Evolutionary conservation across 2,113 vertebrate genomes (phyloP).

Genomic region (Equus przewalskii): DNA sequence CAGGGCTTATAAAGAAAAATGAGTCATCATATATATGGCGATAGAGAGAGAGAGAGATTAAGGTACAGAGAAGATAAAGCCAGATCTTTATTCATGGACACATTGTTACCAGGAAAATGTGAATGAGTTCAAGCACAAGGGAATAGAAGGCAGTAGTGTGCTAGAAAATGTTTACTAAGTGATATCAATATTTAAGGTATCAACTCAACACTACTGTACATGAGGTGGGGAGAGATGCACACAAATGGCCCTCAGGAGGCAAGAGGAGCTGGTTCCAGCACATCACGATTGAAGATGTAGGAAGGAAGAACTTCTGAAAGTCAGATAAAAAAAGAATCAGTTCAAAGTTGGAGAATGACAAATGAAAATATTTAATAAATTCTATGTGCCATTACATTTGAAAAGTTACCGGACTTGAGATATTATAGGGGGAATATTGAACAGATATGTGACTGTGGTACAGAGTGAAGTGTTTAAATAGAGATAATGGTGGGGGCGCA

Average conservation of each 20-base stretch:
- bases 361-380: neutral
- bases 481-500: neutral
- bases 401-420: neutral
- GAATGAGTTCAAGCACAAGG: neutral
- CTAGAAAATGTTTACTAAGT: neutral
- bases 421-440: neutral
- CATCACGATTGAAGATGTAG: too few species aligned
- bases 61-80: neutral
- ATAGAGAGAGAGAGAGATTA: neutral
- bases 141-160: neutral
- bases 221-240: neutral
- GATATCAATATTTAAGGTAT: neutral
- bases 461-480: neutral
- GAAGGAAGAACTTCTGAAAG: neutral
- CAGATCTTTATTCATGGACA: neutral
- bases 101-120: neutral
- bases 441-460: neutral
- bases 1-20: neutral
- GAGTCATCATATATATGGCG: neutral
- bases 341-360: neutral
- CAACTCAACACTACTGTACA: neutral
- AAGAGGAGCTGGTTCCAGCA: neutral
- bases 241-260: neutral
- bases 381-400: neutral
- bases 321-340: neutral